These are phyloP conservation scores for Amphilophus citrinellus DNA, from an alignment of 2,113 vertebrate species.

Conservation along the genomic window DNA sequence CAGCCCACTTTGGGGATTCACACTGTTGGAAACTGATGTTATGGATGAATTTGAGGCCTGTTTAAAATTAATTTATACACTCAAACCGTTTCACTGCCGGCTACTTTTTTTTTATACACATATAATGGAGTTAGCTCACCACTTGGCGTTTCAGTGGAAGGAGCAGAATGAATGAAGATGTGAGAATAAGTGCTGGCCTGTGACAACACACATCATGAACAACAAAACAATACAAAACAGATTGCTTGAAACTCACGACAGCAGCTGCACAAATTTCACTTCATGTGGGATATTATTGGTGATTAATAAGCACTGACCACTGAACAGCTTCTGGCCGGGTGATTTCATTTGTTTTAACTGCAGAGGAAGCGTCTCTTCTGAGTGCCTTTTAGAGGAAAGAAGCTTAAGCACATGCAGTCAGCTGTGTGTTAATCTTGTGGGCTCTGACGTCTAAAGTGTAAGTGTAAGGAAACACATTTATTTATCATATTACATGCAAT, in stretches of 20 bases:
- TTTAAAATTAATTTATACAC: constrained; percentile 1
- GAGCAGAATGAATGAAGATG: constrained; percentile 6
- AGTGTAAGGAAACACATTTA: constrained; percentile 18
- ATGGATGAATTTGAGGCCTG: neutral
- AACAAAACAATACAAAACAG: neutral
- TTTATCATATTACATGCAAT: constrained; percentile 4
- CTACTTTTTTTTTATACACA: constrained; percentile 12
- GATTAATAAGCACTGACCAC: neutral
- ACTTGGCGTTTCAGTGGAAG: neutral
- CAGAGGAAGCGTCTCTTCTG: neutral
- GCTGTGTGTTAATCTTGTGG: constrained; percentile 26
- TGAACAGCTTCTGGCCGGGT: neutral
- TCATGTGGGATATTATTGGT: neutral
- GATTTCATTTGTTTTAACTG: neutral
- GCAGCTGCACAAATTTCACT: neutral
- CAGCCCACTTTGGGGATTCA: neutral
- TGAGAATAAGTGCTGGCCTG: neutral
- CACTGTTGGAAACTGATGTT: neutral
- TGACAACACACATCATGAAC: neutral
- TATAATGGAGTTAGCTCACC: constrained; percentile 27
- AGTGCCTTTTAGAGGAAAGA: constrained; percentile 46
- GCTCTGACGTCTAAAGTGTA: constrained; percentile 14
- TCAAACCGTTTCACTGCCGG: neutral
- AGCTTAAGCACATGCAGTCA: neutral
- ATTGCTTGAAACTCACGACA: neutral